These are phyloP conservation scores for Agriotes lineatus DNA, from an alignment of 2,888 invertebrate genomes.

Conservation along the genomic window DNA sequence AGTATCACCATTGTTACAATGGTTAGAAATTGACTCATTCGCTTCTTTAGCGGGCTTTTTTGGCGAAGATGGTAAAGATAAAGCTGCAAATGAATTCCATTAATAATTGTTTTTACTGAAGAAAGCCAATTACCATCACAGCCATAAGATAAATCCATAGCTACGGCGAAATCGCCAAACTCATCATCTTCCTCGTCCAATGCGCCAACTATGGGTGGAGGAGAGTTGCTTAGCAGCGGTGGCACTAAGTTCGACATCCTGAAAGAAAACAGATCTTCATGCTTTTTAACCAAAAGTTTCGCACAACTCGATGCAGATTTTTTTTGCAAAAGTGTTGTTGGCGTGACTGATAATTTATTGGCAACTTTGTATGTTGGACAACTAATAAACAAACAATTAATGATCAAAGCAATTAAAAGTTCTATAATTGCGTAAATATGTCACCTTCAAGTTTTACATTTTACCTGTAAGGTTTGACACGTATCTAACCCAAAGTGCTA, in stretches of 20 bases:
- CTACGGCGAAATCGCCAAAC: conserved; percentile 73
- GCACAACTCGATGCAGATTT: background rate
- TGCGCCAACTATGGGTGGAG: conserved; percentile 69
- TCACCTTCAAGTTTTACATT: conserved; percentile 30
- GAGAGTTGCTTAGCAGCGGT: conserved; percentile 70
- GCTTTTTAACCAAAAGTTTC: background rate
- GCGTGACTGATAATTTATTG: background rate
- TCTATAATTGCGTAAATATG: conserved; percentile 38
- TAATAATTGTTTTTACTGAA: too few species aligned
- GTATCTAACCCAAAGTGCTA: background rate
- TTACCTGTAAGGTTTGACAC: conserved; percentile 25
- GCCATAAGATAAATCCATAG: conserved; percentile 60
- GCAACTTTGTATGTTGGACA: background rate
- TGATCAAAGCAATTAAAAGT: background rate
- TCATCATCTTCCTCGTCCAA: conserved; percentile 69
- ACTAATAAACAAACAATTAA: background rate
- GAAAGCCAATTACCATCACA: conserved; percentile 57
- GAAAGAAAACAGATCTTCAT: too few species aligned
- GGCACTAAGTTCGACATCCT: conserved; percentile 69
- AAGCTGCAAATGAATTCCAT: too few species aligned
- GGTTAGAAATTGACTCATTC: conserved; percentile 7
- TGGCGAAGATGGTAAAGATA: conserved; percentile 53
- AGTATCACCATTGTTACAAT: conserved; percentile 12
- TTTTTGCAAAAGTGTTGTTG: background rate
- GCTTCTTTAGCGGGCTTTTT: conserved; percentile 38